Base-by-base conservation (phyloP, 2,797 vertebrate genomes). In the Onychomys arenicola region DNA sequence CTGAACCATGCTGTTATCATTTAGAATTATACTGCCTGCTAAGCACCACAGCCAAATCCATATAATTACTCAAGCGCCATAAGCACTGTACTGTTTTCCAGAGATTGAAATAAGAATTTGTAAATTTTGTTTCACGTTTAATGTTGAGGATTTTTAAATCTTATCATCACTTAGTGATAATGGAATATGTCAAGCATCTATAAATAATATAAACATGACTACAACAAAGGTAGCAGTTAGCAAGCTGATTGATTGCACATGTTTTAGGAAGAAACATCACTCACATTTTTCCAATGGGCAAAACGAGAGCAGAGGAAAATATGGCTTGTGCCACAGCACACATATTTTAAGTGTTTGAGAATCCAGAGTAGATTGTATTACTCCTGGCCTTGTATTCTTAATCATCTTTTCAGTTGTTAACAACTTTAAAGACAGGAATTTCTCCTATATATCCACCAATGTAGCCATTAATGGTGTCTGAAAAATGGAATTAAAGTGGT, bases 1-100 rank as follows among this genome's bases (percentile, higher is more conserved):
- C 43, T 75, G 63, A 92, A 87, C 32, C 75, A 65, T 65, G 27
- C 76, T 94, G 52, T 80, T 94, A 93, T 92, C 83, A 95, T 89
- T 91, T 52, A 77, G 57, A 96, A 90, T 81, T 65, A 27, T 14
- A 59, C 13, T 63, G 11, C 86, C 88, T 97, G 46, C 57, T 37
- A 96, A 80, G 29, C 71, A 85, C 55, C 63, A 90, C 71, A 77
- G 29, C 63, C 91, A 84, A 85, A 91, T 96, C 46, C 69, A 87
- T 46, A 89, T 82, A 78, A 73, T 85, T 97, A 93, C 32, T 32
- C 96, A 76, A 73, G 25, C 34, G 0, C 29, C 90, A 13, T 90
- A 93, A 92, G 69, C 32, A 97, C 0, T 88, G 37, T 6, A 95
- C 4, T 75, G 13, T 52, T 90, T 84, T 80, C 27, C n/a, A 90